These are phyloP conservation scores for Nematostella vectensis DNA, from an alignment of 92 coral and sea anemone genomes.

Conservation along the genomic window DNA sequence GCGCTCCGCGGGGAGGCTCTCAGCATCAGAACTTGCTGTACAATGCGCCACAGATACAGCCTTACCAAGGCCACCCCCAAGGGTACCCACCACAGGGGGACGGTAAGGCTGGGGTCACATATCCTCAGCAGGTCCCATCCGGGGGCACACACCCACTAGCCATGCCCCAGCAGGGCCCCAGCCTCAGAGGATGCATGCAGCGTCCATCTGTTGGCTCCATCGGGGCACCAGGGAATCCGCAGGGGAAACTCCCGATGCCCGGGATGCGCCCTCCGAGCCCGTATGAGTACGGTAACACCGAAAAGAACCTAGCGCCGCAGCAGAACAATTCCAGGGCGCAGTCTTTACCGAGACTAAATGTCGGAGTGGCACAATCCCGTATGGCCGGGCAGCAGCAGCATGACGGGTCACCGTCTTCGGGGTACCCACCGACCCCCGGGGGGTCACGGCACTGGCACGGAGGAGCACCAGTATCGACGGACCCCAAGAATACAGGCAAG, in stretches of 20 bases:
- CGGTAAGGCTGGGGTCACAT: neutral
- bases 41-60: slow-evolving; percentile 14
- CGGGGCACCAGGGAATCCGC: neutral
- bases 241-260: slow-evolving; percentile 3
- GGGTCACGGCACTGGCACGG: neutral
- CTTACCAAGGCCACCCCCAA: slow-evolving; percentile 17
- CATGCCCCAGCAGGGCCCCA: neutral
- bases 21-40: slow-evolving; percentile 12
- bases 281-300: slow-evolving; percentile 23
- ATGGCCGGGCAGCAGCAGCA: neutral
- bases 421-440: slow-evolving; percentile 8
- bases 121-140: neutral
- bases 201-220: neutral
- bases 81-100: slow-evolving; percentile 3
- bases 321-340: neutral
- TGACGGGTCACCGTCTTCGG: neutral
- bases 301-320: neutral
- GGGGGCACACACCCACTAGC: neutral
- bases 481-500: neutral
- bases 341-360: slow-evolving; percentile 1
- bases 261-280: slow-evolving; percentile 27
- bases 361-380: neutral
- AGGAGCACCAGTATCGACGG: neutral
- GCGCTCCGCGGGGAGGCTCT: slow-evolving; percentile 4
- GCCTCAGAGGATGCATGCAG: neutral